These are phyloP conservation scores for Chaetodon trifascialis DNA, from an alignment of 2,113 vertebrate genomes.

Conservation along the genomic window DNA sequence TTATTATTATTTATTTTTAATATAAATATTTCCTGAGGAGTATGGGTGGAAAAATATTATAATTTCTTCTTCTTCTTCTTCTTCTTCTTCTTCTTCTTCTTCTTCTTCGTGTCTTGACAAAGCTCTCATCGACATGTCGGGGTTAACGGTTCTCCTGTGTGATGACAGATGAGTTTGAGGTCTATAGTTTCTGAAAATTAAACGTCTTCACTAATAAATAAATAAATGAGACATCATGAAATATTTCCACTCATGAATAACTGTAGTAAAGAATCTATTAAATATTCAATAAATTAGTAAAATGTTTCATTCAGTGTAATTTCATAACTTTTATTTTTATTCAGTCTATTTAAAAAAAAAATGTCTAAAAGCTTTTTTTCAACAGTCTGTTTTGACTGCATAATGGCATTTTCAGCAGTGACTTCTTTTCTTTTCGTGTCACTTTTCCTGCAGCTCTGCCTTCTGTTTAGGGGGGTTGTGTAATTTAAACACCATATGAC, in stretches of 20 bases:
- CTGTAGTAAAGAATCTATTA: neutral
- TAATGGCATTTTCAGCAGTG: neutral
- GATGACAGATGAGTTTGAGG: neutral
- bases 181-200: neutral
- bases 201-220: neutral
- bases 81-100: no score
- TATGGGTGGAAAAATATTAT: no score
- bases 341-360: no score
- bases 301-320: neutral
- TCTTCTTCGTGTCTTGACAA: no score
- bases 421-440: neutral
- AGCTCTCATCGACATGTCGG: neutral
- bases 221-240: neutral
- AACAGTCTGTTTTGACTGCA: neutral
- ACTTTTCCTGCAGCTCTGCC: conserved; percentile 1
- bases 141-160: neutral
- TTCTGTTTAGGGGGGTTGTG: neutral
- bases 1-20: no score
- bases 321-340: neutral
- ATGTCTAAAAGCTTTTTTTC: neutral
- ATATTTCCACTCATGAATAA: neutral
- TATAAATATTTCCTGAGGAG: neutral
- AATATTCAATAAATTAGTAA: neutral
- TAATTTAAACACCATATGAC: neutral
- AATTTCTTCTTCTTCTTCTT: neutral